Evolutionary conservation across 2,113 vertebrate species (phyloP), one percentile per base, ranked within the genome.

Genomic region (Zosterops japonicus): DNA sequence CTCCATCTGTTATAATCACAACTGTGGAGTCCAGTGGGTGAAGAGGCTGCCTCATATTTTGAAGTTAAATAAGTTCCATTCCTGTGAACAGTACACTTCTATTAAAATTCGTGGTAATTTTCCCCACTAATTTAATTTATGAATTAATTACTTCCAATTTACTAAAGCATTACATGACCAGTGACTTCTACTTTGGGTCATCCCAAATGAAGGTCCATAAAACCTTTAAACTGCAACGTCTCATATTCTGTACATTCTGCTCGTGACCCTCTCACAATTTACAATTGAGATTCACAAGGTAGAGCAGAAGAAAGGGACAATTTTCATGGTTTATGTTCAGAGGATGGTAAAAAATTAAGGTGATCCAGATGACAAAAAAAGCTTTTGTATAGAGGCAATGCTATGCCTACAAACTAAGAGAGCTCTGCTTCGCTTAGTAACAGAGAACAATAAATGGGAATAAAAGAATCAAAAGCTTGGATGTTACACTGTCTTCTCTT

Each of bases 61-160:
- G 91, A 90, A 92, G 24, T 72, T 65, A 70, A 95, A 44, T 81
- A 78, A 93, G 60, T 94, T 93, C 72, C 42, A 78, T 89, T 92
- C 44, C 72, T 89, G 36, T 82, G 69, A 96, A 87, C 65, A 76
- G 57, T 77, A 75, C 21, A 81, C 31, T 75, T 89, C 47, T 74
- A 80, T 86, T 93, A 94, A 95, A 92, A 94, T 87, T 92, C 76
- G 39, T 81, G 19, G 83, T 56, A 6, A 63, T 81, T 92, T 94
- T 76, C 6, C 23, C 68, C 68, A 91, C 79, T 87, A 63, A 71
- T 90, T 96, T 93, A 0, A 81, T 89, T 94, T 93, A 81, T 52
- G 49, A 93, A 94, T 92, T 90, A 92, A 87, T 92, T 87, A n/a
- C 21, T 90, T 70, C 60, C 85, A 80, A 86, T 93, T 95, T 94